These are phyloP conservation scores for Hassar affinis DNA, from an alignment of 2,113 vertebrate species.

Conservation along the genomic window DNA sequence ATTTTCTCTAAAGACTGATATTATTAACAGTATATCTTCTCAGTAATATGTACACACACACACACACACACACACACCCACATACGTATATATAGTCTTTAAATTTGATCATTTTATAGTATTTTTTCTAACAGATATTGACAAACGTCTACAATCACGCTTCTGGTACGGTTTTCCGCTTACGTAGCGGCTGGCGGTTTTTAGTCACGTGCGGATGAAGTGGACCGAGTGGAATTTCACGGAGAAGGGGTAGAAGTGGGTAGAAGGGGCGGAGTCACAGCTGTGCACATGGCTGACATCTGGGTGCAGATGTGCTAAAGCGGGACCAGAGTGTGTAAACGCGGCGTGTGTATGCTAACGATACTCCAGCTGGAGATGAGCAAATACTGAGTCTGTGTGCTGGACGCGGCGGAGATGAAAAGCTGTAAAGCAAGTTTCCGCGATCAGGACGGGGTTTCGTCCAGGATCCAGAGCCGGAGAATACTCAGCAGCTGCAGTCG, in stretches of 20 bases:
- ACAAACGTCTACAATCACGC: neutral
- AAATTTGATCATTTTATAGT: neutral
- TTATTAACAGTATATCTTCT: neutral
- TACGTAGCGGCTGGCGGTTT: neutral
- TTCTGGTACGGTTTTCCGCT: neutral
- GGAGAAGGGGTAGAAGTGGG: too few relatives aligned
- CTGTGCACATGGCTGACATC: neutral
- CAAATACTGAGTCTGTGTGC: neutral
- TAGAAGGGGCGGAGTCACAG: neutral
- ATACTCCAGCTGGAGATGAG: neutral
- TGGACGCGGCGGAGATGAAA: neutral
- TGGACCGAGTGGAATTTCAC: neutral
- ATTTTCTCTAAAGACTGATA: neutral
- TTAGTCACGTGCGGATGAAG: neutral
- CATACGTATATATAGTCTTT: too few relatives aligned
- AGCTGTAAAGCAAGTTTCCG: too few relatives aligned
- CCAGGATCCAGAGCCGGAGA: neutral
- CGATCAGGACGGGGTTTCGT: too few relatives aligned
- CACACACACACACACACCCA: too few relatives aligned
- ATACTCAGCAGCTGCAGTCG: too few relatives aligned
- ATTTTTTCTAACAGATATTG: too few relatives aligned
- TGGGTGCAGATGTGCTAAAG: neutral
- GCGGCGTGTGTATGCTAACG: neutral
- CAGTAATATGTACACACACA: too few relatives aligned
- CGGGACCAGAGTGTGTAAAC: neutral